These are phyloP conservation scores for Prunella fulvescens DNA, from an alignment of 2,113 vertebrate genomes.

Conservation along the genomic window DNA sequence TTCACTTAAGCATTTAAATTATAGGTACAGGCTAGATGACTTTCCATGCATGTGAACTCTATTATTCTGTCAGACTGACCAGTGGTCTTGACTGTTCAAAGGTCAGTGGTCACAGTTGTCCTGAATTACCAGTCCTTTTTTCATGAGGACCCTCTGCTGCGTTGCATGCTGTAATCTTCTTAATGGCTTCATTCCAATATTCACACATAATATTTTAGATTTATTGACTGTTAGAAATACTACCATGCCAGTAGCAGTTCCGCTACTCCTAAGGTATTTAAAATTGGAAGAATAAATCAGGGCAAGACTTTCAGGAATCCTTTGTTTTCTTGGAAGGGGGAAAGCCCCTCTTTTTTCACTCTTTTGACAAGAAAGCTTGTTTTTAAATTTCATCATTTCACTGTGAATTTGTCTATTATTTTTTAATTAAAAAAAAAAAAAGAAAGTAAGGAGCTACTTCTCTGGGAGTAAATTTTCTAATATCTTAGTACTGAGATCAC, in stretches of 20 bases:
- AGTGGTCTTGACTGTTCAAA: slow-evolving; percentile 81
- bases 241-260: slow-evolving; percentile 90
- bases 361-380: slow-evolving; percentile 72
- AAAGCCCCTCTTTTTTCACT: slow-evolving; percentile 45
- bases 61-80: slow-evolving; percentile 84
- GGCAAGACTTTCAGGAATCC: slow-evolving; percentile 68
- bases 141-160: slow-evolving; percentile 84
- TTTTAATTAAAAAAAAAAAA: slow-evolving; percentile 1
- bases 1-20: slow-evolving; percentile 63
- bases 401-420: slow-evolving; percentile 61
- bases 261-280: slow-evolving; percentile 81
- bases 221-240: slow-evolving; percentile 96
- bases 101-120: slow-evolving; percentile 98
- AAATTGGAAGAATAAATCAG: slow-evolving; percentile 87
- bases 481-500: background rate
- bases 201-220: slow-evolving; percentile 98
- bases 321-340: slow-evolving; percentile 70
- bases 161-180: slow-evolving; percentile 85
- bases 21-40: slow-evolving; percentile 63
- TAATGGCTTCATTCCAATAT: slow-evolving; percentile 91
- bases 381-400: slow-evolving; percentile 71
- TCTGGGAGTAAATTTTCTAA: slow-evolving; percentile 24
- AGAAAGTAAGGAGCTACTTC: background rate
- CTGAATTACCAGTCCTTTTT: slow-evolving; percentile 87
- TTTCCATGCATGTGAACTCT: slow-evolving; percentile 84